Base-by-base conservation (phyloP, 2,797 vertebrate genomes). In the Tauraco hartlaubi region DNA sequence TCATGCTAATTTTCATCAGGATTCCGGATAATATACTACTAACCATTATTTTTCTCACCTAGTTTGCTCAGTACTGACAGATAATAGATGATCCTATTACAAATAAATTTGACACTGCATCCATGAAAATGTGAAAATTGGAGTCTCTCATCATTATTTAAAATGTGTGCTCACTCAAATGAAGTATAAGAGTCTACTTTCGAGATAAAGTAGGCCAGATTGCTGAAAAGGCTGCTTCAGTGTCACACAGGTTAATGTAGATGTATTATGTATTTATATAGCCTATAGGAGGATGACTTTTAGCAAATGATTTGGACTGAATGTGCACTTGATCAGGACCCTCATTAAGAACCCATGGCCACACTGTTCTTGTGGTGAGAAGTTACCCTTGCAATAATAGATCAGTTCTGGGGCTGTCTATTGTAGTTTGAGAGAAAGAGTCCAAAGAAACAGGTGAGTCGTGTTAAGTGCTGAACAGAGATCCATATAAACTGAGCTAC, bases 21-120 rank as follows among this genome's bases (percentile, higher is more conserved):
- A 82, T 96, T 90, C 89, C 37, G 61, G 88, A 66, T 92, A 96
- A 97, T 97, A 84, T 78, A 72, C 92, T 94, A 91, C 91, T 96
- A 97, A 62, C 58, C 71, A 85, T 96, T 96, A 96, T 97, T 97
- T 97, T 97, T 97, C 96, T 97, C 96, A 97, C 96, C 94, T 96
- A 88, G 97, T 96, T 97, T 97, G 89, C 79, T 93, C 95, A 48
- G 49, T 35, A 78, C 94, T 88, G 80, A 94, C 97, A 97, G 97
- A 96, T 97, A 97, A 98, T 96, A 96, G 96, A 97, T 97, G 97
- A 98, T 97, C 96, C 94, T 91, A 96, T 97, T 97, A 96, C 94
- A 93, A 77, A 97, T 95, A 96, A 96, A 96, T 98, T 95, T 96
- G 96, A 97, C 96, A 92, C 56, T 43, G 94, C 88, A 64, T 95